phyloP scores from a whole-genome alignment of 2,888 invertebrate genomes.

The Amitus sp. region DNA sequence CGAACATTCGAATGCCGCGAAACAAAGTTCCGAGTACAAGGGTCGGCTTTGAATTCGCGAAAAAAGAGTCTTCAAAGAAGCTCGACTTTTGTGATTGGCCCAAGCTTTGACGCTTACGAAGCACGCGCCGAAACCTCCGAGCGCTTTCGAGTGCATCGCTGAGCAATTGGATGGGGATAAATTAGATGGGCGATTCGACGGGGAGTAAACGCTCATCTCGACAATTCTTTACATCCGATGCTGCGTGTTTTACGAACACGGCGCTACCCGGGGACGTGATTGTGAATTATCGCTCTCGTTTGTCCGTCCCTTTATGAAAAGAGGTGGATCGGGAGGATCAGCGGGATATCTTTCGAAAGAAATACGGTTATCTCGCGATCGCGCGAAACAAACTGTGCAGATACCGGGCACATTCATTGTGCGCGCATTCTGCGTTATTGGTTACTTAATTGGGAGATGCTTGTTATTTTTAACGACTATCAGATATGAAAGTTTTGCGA shows the following conservation, averaged over 20 bases:
- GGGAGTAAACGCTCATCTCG: slow-evolving; percentile 7
- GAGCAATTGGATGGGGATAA: background rate
- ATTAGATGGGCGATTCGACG: slow-evolving; percentile 1
- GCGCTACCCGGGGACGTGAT: slow-evolving; percentile 2
- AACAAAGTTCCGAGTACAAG: too few species aligned
- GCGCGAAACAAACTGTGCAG: slow-evolving; percentile 2
- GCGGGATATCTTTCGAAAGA: slow-evolving; percentile 8
- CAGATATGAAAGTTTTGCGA: background rate
- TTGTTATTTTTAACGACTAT: slow-evolving; percentile 11
- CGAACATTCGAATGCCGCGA: too few species aligned
- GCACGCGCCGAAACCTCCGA: too few species aligned
- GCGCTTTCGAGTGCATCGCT: too few species aligned
- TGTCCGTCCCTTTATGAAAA: slow-evolving; percentile 8
- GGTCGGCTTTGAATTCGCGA: too few species aligned
- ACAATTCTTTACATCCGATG: slow-evolving; percentile 1
- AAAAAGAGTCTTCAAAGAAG: too few species aligned
- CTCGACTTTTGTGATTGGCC: too few species aligned
- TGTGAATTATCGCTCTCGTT: slow-evolving; percentile 2
- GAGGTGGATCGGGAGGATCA: slow-evolving; percentile 7
- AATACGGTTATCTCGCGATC: slow-evolving; percentile 5
- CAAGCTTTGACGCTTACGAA: too few species aligned
- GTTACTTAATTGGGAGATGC: slow-evolving; percentile 7
- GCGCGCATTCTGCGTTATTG: background rate
- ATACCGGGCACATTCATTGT: slow-evolving; percentile 3
- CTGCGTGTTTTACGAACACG: background rate